Base-by-base conservation (phyloP, 1,140 invertebrate genomes). In the Ceratina calcarata region DNA sequence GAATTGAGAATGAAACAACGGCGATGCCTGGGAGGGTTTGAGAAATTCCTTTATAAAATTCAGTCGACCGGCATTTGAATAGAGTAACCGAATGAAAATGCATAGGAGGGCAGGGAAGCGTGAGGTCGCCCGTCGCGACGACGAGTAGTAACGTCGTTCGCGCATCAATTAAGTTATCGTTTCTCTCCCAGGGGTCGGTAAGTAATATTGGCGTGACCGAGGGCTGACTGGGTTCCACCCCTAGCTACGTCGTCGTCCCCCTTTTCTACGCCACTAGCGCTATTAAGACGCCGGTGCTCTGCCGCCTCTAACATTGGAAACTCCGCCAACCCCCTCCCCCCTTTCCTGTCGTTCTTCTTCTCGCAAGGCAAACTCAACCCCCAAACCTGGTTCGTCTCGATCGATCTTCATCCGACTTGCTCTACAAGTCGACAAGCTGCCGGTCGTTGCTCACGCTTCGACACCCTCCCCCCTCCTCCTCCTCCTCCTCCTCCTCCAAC, bases 181-280 rank as follows among this genome's bases (percentile, higher is more conserved):
- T 82, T 45, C 37, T 45, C 86, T 84, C 73, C 77, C 83, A 77
- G 67, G 83, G 64, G 37, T 45, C 80, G 74, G 86, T 83, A 85
- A 85, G 86, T 86, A 87, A 88, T 89, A 89, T 89, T 84, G 86
- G 87, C 87, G 81, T 86, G 86, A 88, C 86, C 87, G 84, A 84
- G 81, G 81, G 75, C 80, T 74, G 80, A 68, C 75, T 85, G 80
- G 67, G 68, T 86, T 70, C 53, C 62, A 51, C 20, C 76, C 60
- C 53, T 60, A 49, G 15, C 60, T 27, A 78, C 76, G 27, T 2
- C 27, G 69, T 72, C 76, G 51, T 78, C 76, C 69, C 76, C 77
- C 77, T 75, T 77, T 80, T 83, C 78, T 53, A 73, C 61, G 74
- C 81, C 76, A 80, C 81, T 73, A 75, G 68, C 73, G 82, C 88